Percentiles rank a stretch among this genome's conserved stretches.
phyloP scores from a whole-genome alignment of 2,113 vertebrate species.

The Otolemur garnettii region DNA sequence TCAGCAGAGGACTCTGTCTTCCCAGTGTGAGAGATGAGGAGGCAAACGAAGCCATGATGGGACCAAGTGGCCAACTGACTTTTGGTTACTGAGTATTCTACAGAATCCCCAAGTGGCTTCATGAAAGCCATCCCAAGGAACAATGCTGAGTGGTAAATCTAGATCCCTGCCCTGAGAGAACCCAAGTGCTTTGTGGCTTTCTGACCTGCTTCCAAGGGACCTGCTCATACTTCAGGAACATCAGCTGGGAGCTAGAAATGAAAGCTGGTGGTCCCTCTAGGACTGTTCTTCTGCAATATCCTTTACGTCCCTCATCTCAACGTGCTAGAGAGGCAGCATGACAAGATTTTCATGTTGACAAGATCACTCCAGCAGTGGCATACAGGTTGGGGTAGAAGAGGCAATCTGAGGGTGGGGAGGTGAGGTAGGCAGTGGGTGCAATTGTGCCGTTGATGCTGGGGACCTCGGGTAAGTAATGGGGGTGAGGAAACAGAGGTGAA shows the following conservation, averaged over 20 bases:
- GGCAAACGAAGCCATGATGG: neutral
- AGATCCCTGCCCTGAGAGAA: neutral
- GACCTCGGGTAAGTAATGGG: neutral
- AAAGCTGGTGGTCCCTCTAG: neutral
- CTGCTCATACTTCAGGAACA: neutral
- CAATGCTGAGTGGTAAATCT: neutral
- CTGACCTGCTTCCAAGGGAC: neutral
- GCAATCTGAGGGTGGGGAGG: neutral
- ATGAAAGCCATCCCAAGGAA: neutral
- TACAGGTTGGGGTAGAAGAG: neutral
- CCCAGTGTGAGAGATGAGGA: conserved; percentile 6
- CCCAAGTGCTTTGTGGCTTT: neutral
- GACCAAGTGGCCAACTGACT: too few species aligned
- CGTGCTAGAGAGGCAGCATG: neutral
- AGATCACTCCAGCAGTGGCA: neutral
- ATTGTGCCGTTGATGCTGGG: neutral
- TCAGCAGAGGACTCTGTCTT: neutral
- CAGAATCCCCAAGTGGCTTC: neutral
- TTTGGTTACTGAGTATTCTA: neutral
- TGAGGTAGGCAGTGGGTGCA: neutral
- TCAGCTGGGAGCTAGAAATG: neutral
- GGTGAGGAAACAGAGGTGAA: neutral
- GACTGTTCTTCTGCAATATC: neutral
- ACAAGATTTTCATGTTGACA: neutral
- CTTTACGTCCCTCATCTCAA: neutral